phyloP scores from a whole-genome alignment of 2,888 invertebrate genomes.

The Lottia gigantea region DNA sequence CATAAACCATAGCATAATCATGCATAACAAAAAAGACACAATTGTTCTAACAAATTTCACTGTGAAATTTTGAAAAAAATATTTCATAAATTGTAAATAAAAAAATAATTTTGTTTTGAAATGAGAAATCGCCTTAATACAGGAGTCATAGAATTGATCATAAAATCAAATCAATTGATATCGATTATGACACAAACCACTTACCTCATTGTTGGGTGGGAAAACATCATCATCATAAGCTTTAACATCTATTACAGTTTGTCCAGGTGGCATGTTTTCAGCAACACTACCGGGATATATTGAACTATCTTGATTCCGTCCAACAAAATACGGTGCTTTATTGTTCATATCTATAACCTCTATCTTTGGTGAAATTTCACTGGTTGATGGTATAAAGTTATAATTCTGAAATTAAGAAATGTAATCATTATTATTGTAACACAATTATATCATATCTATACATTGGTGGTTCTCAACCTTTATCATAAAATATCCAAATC shows the following conservation, averaged over 20 bases:
- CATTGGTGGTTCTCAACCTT: too few relatives aligned
- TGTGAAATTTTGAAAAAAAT: too few relatives aligned
- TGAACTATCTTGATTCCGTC: constrained; percentile 75
- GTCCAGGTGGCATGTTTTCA: constrained; percentile 92
- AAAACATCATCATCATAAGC: constrained; percentile 61
- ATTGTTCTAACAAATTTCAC: too few relatives aligned
- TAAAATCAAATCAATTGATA: neutral
- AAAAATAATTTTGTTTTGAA: too few relatives aligned
- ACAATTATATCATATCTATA: too few relatives aligned
- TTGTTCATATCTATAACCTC: constrained; percentile 97
- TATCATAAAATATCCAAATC: too few relatives aligned
- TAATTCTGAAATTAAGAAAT: constrained; percentile 51
- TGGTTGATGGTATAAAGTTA: constrained; percentile 56
- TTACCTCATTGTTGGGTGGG: constrained; percentile 52
- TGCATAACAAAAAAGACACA: too few relatives aligned
- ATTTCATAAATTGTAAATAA: too few relatives aligned
- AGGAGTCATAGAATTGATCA: too few relatives aligned
- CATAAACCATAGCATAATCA: too few relatives aligned
- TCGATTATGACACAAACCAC: neutral
- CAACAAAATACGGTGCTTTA: constrained; percentile 95
- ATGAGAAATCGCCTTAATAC: too few relatives aligned
- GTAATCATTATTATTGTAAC: too few relatives aligned
- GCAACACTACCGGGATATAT: constrained; percentile 96
- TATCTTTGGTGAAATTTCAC: constrained; percentile 82
- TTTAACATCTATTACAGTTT: constrained; percentile 77